Conservation (phyloP, 2,888 invertebrate species). For the Trypoxylon attenuatum region DNA sequence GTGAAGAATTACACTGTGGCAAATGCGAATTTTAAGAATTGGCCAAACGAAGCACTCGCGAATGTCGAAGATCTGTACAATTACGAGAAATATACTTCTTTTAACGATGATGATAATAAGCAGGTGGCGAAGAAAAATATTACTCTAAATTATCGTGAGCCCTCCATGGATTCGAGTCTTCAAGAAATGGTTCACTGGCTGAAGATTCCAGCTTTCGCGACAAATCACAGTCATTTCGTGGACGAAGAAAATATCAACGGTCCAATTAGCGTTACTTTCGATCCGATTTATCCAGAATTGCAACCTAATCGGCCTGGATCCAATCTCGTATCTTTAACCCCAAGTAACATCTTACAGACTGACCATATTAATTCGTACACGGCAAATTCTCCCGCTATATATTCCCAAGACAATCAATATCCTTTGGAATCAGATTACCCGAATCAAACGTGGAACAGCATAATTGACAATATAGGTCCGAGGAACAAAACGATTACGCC, state of each 20-base stretch:
- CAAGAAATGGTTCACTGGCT: constrained; percentile 64
- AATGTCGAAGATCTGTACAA: constrained; percentile 63
- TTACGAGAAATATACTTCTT: constrained; percentile 67
- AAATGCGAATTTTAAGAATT: constrained; percentile 55
- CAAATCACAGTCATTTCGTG: constrained; percentile 44
- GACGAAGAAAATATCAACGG: constrained; percentile 32
- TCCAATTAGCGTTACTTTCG: constrained; percentile 40
- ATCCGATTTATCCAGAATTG: constrained; percentile 51
- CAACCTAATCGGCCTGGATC: constrained; percentile 47
- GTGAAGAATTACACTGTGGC: not conserved
- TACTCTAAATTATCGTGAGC: constrained; percentile 12
- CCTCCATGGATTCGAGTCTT: constrained; percentile 33
- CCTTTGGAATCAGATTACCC: not conserved
- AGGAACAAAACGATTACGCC: constrained; percentile 36
- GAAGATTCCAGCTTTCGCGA: constrained; percentile 57
- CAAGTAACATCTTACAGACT: not conserved
- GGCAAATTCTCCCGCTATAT: no score
- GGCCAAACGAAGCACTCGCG: constrained; percentile 64
- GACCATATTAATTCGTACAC: not conserved
- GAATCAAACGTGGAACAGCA: not conserved
- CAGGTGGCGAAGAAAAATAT: constrained; percentile 14
- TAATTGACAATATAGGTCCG: not conserved
- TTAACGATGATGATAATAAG: constrained; percentile 17
- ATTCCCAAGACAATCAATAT: not conserved
- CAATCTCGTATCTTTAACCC: not conserved